phyloP scores from a whole-genome alignment of 2,797 vertebrate species.

The Eulemur rubriventer region DNA sequence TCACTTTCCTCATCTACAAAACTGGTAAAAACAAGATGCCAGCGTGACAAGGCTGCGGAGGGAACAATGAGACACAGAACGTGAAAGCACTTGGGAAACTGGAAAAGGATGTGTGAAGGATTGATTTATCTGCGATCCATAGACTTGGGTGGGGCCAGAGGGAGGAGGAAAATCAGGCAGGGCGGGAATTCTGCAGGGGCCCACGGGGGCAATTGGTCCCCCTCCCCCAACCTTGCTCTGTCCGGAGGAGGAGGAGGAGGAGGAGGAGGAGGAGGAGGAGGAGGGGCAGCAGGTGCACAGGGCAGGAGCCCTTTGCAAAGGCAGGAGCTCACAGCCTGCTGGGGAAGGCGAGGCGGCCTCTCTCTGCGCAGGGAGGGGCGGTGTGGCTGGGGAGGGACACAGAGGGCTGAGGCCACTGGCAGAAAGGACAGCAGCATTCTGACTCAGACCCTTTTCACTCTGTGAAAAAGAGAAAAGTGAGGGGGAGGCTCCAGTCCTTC shows the following conservation, averaged over 20 bases:
- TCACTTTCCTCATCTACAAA: not conserved
- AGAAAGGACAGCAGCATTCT: not conserved
- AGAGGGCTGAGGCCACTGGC: not conserved
- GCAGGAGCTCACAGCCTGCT: not conserved
- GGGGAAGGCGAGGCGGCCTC: not conserved
- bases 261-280: rapidly evolving
- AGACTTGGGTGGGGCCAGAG: not conserved
- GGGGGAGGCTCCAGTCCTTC: not conserved
- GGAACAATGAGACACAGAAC: not conserved
- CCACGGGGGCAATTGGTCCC: rapidly evolving
- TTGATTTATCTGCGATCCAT: not conserved
- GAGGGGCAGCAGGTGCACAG: not conserved
- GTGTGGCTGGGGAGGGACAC: not conserved
- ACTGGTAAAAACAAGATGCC: not conserved
- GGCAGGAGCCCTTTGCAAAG: not conserved
- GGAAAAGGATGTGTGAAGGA: not conserved
- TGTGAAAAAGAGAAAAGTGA: constrained; percentile 6
- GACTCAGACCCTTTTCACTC: not conserved
- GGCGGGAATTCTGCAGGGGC: not conserved
- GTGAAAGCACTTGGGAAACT: not conserved
- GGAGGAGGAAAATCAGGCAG: not conserved
- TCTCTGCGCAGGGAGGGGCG: not conserved
- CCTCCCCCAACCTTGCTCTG: not conserved
- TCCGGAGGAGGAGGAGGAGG: not conserved
- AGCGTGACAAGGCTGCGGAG: not conserved